These are phyloP conservation scores for Cydia pomonella DNA, from an alignment of 1,140 invertebrate species.

Conservation along the genomic window DNA sequence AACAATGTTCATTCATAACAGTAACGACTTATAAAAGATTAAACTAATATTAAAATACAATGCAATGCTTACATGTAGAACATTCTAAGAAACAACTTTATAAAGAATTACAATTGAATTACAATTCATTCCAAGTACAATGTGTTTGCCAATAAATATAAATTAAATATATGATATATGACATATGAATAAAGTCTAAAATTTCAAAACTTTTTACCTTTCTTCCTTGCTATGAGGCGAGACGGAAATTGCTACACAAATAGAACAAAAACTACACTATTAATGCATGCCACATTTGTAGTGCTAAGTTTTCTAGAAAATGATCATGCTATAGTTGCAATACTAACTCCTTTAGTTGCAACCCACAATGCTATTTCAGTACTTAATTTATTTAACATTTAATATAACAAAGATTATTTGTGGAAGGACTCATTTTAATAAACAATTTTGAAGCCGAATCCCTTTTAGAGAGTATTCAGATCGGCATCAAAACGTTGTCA, in stretches of 20 bases:
- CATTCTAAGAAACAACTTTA: slow-evolving; percentile 37
- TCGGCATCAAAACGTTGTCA: neutral
- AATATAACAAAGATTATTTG: no score
- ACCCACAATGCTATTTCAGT: neutral
- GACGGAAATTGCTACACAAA: neutral
- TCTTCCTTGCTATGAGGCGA: neutral
- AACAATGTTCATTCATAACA: slow-evolving; percentile 58
- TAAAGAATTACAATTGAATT: slow-evolving; percentile 36
- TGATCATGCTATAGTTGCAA: neutral
- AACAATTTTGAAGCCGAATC: no score
- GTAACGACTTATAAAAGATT: slow-evolving; percentile 46
- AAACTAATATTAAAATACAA: slow-evolving; percentile 43
- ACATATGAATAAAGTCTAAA: neutral
- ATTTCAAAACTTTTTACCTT: neutral
- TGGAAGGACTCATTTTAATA: no score
- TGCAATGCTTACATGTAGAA: slow-evolving; percentile 49
- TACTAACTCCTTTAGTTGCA: neutral
- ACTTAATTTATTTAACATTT: neutral
- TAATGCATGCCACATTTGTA: neutral
- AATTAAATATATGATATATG: neutral
- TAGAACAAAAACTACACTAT: neutral
- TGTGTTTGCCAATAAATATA: slow-evolving; percentile 78
- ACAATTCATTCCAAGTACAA: slow-evolving; percentile 43
- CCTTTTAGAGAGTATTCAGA: no score
- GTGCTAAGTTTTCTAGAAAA: neutral